Conservation (phyloP, 2,888 invertebrate species). For the Cheilosia impressa region DNA sequence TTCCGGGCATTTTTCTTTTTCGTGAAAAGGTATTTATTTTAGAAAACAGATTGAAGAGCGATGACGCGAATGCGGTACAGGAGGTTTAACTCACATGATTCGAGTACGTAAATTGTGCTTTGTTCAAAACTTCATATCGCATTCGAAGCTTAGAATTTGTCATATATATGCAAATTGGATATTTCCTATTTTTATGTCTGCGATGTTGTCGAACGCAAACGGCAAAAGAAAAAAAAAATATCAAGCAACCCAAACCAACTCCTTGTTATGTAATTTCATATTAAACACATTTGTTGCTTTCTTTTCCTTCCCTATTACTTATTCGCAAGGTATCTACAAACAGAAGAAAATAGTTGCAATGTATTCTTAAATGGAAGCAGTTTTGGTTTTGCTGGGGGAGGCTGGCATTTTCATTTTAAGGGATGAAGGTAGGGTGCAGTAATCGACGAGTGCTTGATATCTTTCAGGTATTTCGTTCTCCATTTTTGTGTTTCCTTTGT, state of each 20-base stretch:
- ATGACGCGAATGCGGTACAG: conserved; percentile 2
- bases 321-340: conserved; percentile 15
- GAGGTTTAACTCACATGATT: conserved; percentile 40
- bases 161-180: conserved; percentile 72
- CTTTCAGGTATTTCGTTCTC: conserved; percentile 47
- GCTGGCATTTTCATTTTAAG: conserved; percentile 20
- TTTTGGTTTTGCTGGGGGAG: conserved; percentile 5
- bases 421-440: conserved; percentile 26
- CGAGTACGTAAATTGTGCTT: conserved; percentile 29
- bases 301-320: not conserved
- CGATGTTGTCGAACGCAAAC: conserved; percentile 46
- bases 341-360: conserved; percentile 61
- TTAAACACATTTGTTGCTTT: conserved; percentile 71
- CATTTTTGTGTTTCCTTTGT: conserved; percentile 39
- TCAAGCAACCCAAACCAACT: conserved; percentile 33
- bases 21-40: conserved; percentile 69
- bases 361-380: conserved; percentile 45
- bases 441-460: conserved; percentile 47
- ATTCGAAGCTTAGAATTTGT: conserved; percentile 68
- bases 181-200: conserved; percentile 67
- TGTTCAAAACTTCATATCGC: conserved; percentile 61
- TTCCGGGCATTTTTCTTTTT: conserved; percentile 61
- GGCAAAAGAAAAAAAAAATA: conserved; percentile 24
- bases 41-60: conserved; percentile 58
- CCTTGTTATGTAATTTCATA: conserved; percentile 71